Conservation (phyloP, 2,797 vertebrate species). For the Rhabdophis nuchalis region DNA sequence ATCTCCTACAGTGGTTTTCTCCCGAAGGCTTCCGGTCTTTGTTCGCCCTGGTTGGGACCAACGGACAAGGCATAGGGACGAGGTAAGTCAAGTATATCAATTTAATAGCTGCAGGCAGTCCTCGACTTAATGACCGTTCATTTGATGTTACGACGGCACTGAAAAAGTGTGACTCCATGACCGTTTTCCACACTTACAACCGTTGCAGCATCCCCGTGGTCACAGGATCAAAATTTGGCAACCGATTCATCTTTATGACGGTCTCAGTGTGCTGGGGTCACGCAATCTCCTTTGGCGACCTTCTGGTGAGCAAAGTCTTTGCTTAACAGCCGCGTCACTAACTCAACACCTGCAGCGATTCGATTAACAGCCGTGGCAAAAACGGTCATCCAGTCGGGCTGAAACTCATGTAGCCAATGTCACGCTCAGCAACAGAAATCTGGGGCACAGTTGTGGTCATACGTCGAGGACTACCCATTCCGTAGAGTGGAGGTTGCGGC, state of each 20-base stretch:
- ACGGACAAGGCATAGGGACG: constrained; percentile 97
- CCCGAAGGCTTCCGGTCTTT: constrained; percentile 92
- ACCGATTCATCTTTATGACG: not conserved
- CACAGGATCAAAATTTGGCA: not conserved
- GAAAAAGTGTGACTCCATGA: not conserved
- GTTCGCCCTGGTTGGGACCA: constrained; percentile 93
- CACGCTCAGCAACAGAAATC: too few relatives aligned
- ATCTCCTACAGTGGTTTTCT: constrained; percentile 86
- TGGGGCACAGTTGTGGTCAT: too few relatives aligned
- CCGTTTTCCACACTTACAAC: too few relatives aligned
- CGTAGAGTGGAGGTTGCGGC: too few relatives aligned
- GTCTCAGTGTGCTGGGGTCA: not conserved
- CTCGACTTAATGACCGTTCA: not conserved
- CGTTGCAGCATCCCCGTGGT: not conserved
- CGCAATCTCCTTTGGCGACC: not conserved
- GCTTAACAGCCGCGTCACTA: too few relatives aligned
- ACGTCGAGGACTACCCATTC: too few relatives aligned
- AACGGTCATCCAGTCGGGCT: too few relatives aligned
- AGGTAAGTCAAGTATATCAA: constrained; percentile 74
- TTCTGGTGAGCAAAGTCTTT: too few relatives aligned
- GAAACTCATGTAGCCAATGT: too few relatives aligned
- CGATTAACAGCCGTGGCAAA: too few relatives aligned
- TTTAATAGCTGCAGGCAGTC: not conserved
- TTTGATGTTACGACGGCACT: not conserved
- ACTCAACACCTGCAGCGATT: too few relatives aligned